phyloP scores from a whole-genome alignment of 2,797 vertebrate species.

The Oreochromis grahami region DNA sequence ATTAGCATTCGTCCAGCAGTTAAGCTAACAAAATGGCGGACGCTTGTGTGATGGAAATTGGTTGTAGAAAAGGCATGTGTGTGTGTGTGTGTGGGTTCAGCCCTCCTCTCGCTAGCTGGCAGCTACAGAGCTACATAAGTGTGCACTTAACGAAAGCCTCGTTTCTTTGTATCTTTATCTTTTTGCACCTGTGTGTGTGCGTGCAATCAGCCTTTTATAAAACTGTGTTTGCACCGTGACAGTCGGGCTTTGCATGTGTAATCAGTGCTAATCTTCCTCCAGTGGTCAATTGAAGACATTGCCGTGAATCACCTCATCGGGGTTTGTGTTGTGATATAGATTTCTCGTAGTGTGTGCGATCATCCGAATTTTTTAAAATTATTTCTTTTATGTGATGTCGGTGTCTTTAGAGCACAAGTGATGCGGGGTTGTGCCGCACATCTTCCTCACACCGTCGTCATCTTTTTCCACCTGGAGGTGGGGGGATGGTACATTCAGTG shows the following conservation, averaged over 20 bases:
- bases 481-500: constrained; percentile 59
- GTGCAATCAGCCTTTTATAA: neutral
- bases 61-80: constrained; percentile 23
- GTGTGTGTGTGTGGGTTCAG: constrained; percentile 1
- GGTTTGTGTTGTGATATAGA: neutral
- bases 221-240: neutral
- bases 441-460: constrained; percentile 25
- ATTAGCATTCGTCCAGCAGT: constrained; percentile 37
- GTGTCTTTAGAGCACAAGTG: neutral
- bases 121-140: neutral
- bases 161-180: neutral
- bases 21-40: constrained; percentile 77
- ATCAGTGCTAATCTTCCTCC: constrained; percentile 9
- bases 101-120: constrained; percentile 9
- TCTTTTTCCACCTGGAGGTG: constrained; percentile 55
- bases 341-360: neutral
- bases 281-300: constrained; percentile 29
- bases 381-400: neutral
- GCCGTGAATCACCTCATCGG: neutral
- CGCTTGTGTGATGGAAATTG: constrained; percentile 38
- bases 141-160: neutral
- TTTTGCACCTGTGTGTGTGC: accelerated
- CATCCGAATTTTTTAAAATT: neutral
- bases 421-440: neutral
- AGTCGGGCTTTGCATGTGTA: neutral